Base-by-base conservation (phyloP, 2,888 invertebrate genomes). In the Pandemis cinnamomeana region DNA sequence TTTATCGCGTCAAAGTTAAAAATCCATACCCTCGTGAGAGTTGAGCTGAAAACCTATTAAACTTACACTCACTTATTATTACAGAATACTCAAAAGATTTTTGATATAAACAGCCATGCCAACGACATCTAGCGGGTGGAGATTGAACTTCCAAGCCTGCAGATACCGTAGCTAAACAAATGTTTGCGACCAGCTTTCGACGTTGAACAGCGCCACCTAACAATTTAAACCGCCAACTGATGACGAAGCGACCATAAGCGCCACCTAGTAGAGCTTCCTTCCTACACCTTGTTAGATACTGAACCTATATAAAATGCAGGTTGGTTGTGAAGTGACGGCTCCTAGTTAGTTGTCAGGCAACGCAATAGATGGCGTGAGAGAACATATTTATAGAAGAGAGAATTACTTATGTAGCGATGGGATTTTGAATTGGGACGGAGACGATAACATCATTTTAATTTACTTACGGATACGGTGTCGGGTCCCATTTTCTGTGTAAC, bases 381-480 rank as follows among this genome's bases (percentile, higher is more conserved):
- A 53, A 70, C 63, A 77, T 10, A 27, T 27, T 27, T 58, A 27
- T 0, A n/a, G 11, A 58, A 27, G 7, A n/a, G n/a, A 55, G 15
- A 20, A 6, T 55, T 55, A 36, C 27, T 2, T 36, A 2, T 55
- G 20, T 20, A 15, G 11, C 11, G 11, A 58, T 58, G 4, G 27
- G 27, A 10, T 7, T 44, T 51, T 7, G 27, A 66, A 27, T 46
- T 13, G 62, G 74, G 64, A 66, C 75, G n/a, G n/a, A 51, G 13
- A n/a, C 51, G 51, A 5, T n/a, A 73, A 72, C 55, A 75, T 71
- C 76, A 48, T 13, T 63, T 78, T 77, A 84, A 86, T 72, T 78
- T 89, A 93, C 93, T 93, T 82, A 93, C 93, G 91, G 91, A 89
- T 92, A 89, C 88, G 87, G 88, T 88, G 82, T 88, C 86, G 82